phyloP scores from a whole-genome alignment of 2,113 vertebrate genomes.

The Centropus bengalensis region DNA sequence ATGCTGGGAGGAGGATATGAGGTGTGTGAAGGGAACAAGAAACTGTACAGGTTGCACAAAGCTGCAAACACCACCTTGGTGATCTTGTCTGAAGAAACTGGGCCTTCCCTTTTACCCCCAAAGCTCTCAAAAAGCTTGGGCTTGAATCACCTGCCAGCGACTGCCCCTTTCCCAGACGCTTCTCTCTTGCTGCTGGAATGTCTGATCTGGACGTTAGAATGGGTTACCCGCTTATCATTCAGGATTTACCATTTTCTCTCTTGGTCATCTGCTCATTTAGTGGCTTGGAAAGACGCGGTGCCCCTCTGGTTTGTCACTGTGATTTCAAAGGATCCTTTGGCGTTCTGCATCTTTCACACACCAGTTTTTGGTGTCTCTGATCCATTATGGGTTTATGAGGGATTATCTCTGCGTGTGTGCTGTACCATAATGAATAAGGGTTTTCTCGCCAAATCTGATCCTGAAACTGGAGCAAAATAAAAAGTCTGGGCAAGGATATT shows the following conservation, averaged over 20 bases:
- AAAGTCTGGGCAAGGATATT: not conserved
- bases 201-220: not conserved
- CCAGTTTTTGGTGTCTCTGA: not conserved
- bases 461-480: not conserved
- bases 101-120: not conserved
- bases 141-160: not conserved
- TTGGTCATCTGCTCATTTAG: not conserved
- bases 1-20: not conserved
- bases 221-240: not conserved
- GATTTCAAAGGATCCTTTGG: not conserved
- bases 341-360: not conserved
- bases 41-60: not conserved
- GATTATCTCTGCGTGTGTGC: not conserved
- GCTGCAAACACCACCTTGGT: not conserved
- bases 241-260: not conserved
- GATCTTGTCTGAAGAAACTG: not conserved
- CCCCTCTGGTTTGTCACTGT: not conserved
- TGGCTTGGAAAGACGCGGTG: not conserved
- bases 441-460: not conserved
- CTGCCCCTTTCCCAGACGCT: not conserved
- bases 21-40: not conserved
- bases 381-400: not conserved
- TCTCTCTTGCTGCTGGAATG: not conserved
- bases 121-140: not conserved
- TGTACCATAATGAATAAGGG: not conserved